Evolutionary conservation across 1,140 invertebrate genomes (phyloP), one percentile per base, ranked within the genome.

Genomic region (Phortica variegata): DNA sequence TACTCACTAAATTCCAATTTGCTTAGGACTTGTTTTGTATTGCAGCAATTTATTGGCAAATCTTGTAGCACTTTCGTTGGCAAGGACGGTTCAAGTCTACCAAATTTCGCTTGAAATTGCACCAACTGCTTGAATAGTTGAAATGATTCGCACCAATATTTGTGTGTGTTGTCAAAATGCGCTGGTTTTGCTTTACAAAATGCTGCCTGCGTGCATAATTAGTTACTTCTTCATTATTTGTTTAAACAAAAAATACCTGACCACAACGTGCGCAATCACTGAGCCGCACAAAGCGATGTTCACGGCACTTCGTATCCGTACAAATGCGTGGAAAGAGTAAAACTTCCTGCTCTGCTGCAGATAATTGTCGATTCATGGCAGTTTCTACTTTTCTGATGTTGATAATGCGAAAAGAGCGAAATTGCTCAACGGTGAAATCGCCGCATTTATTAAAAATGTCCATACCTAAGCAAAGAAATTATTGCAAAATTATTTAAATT

Each of bases 321-420:
- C 87, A 89, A 2, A 85, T 74, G 17, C 81, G 77, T 0, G 86
- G 85, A 58, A 86, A 88, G 2, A 88, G 68, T 3, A 89, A 61
- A 0, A 84, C 80, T 56, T 88, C 87, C 42, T 81, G 81, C 57
- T 89, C 86, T 76, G 82, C 86, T 0, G 84, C 77, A 9, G 81
- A 74, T 17, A 88, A 56, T 5, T 69, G 60, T 26, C 86, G 78
- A 31, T 80, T 80, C 3, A 87, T 61, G 2, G 77, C 73, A 34
- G 80, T 77, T 55, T 86, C 82, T 38, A 84, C 78, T 2, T 81
- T 78, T 0, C 80, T 76, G 29, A 87, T 81, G 54, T 81, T 76
- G 43, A 83, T 79, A 62, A 86, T 79, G 13, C 85, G 73, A 13
- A 84, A 78, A 2, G 82, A 72, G 1, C 84, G 74, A 57, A 84